Evolutionary conservation across 2,888 invertebrate species (phyloP).

Genomic region (Beris chalybata): DNA sequence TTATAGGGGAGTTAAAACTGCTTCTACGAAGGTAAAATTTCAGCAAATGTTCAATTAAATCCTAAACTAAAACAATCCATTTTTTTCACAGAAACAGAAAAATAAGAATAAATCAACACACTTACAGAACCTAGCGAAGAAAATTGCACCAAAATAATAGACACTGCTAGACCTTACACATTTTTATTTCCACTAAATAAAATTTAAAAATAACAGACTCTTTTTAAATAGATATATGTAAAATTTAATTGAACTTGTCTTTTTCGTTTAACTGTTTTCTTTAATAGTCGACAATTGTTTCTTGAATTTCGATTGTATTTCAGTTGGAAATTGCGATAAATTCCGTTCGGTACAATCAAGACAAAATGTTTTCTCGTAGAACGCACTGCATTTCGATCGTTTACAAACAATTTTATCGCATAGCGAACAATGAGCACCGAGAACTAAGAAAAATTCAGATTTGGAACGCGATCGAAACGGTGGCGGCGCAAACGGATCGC

Average conservation of each 20-base stretch:
- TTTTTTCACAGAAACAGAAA: slow-evolving; percentile 14
- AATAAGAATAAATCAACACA: slow-evolving; percentile 46
- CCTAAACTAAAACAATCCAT: neutral
- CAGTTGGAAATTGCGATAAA: slow-evolving; percentile 66
- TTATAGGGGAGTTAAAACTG: slow-evolving; percentile 50
- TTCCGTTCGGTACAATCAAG: slow-evolving; percentile 66
- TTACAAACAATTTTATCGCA: slow-evolving; percentile 75
- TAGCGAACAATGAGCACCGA: slow-evolving; percentile 74
- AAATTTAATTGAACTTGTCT: too few relatives aligned
- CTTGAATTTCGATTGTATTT: slow-evolving; percentile 67
- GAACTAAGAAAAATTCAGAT: slow-evolving; percentile 70
- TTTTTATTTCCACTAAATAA: too few relatives aligned
- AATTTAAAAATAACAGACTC: too few relatives aligned
- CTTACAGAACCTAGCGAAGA: slow-evolving; percentile 49
- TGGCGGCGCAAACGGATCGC: slow-evolving; percentile 80
- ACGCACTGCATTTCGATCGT: slow-evolving; percentile 75
- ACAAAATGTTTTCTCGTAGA: slow-evolving; percentile 75
- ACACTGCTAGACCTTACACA: neutral
- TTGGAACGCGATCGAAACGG: slow-evolving; percentile 57
- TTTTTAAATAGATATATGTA: too few relatives aligned
- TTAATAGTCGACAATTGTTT: slow-evolving; percentile 43
- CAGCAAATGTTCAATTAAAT: neutral
- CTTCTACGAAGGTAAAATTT: slow-evolving; percentile 44
- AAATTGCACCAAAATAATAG: slow-evolving; percentile 50
- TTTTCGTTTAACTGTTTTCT: too few relatives aligned